Percentiles rank a stretch among this genome's conserved stretches.
phyloP scores from a whole-genome alignment of 2,888 invertebrate genomes.

The Kuschelorhynchus macadamiae region DNA sequence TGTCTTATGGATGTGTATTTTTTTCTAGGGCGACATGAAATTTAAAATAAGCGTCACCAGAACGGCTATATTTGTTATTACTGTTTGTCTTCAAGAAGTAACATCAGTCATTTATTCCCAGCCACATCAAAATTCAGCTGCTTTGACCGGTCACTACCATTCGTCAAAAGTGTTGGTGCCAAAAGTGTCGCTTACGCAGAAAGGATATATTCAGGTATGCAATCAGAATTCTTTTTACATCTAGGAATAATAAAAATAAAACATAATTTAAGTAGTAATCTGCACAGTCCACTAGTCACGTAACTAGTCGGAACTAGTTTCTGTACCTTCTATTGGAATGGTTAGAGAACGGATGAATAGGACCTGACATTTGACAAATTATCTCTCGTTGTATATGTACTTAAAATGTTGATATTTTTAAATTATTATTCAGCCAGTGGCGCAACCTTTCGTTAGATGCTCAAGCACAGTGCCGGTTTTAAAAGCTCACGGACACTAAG shows the following conservation, averaged over 20 bases:
- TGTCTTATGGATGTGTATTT: conserved; percentile 23
- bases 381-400: too few species aligned
- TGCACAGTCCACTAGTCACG: too few species aligned
- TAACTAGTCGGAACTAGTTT: too few species aligned
- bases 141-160: conserved; percentile 37
- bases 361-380: too few species aligned
- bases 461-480: too few species aligned
- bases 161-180: conserved; percentile 66
- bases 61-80: conserved; percentile 30
- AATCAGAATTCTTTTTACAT: conserved; percentile 9
- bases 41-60: conserved; percentile 29
- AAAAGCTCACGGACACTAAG: too few species aligned
- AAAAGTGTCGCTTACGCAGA: conserved; percentile 77
- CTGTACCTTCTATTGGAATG: too few species aligned
- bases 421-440: too few species aligned
- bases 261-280: too few species aligned
- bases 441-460: too few species aligned
- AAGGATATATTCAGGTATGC: conserved; percentile 78
- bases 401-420: too few species aligned
- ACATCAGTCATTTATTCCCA: conserved; percentile 47
- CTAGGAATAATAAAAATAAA: not conserved
- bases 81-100: conserved; percentile 44
- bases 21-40: conserved; percentile 52
- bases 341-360: too few species aligned
- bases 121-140: conserved; percentile 31